phyloP scores from a whole-genome alignment of 2,888 invertebrate species.

The Octodonta nipae region DNA sequence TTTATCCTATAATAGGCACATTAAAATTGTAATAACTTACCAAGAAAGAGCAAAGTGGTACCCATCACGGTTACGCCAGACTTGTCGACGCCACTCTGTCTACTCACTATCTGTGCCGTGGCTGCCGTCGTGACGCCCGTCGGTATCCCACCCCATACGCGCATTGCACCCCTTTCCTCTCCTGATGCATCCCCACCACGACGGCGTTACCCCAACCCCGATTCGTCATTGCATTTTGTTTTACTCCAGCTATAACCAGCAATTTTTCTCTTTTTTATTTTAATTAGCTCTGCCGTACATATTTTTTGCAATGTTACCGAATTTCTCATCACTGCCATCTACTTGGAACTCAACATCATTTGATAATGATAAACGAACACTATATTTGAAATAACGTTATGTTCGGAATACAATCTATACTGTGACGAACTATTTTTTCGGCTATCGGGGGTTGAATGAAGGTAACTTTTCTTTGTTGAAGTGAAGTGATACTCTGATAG shows the following conservation, averaged over 20 bases:
- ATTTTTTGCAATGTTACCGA: conserved; percentile 1
- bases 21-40: conserved; percentile 20
- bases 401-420: no score
- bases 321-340: no score
- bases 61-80: conserved; percentile 25
- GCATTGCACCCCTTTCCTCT: conserved; percentile 34
- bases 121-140: conserved; percentile 50
- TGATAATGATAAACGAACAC: no score
- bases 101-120: conserved; percentile 40
- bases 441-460: no score
- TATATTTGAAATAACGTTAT: no score
- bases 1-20: no score
- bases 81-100: conserved; percentile 39
- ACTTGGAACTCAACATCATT: no score
- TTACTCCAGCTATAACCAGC: conserved; percentile 26
- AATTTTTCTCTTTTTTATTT: conserved; percentile 8
- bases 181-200: conserved; percentile 26
- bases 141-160: conserved; percentile 41
- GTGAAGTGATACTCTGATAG: no score
- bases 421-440: no score
- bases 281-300: neutral
- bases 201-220: conserved; percentile 23
- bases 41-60: conserved; percentile 11
- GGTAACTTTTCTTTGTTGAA: no score
- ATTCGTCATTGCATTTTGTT: conserved; percentile 28